Evolutionary conservation across 2,113 vertebrate species (phyloP).

Genomic region (Protobothrops mucrosquamatus): DNA sequence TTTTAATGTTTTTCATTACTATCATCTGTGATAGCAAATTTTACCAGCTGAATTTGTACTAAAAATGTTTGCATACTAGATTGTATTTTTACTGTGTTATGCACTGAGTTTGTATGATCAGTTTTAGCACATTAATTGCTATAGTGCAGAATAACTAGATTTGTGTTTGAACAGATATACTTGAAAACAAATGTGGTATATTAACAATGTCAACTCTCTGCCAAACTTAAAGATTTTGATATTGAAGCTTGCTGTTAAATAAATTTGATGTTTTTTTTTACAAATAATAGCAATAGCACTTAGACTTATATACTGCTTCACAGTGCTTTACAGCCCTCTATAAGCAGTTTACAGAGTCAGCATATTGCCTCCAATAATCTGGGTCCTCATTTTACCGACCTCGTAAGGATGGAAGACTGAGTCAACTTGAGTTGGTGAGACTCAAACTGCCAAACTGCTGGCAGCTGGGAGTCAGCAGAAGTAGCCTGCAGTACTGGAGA

Average conservation of each 20-base stretch:
- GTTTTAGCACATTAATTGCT: neutral
- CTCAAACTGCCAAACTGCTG: no score
- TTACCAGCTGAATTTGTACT: neutral
- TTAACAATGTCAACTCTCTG: neutral
- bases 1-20: neutral
- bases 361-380: no score
- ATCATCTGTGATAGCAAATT: neutral
- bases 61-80: neutral
- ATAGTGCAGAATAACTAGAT: slow-evolving; percentile 1
- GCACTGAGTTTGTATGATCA: neutral
- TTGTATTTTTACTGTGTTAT: neutral
- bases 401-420: no score
- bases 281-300: neutral
- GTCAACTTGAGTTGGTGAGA: no score
- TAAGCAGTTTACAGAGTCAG: no score
- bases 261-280: neutral
- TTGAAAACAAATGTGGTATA: slow-evolving; percentile 12
- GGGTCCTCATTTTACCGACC: no score
- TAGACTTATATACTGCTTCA: no score
- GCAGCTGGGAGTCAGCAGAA: no score
- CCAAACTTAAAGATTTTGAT: slow-evolving; percentile 6
- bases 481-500: neutral
- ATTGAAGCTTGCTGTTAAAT: slow-evolving; percentile 1
- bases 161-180: neutral
- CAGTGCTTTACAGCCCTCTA: no score